These are phyloP conservation scores for Vicugna pacos DNA, from an alignment of 2,113 vertebrate genomes.

Conservation along the genomic window DNA sequence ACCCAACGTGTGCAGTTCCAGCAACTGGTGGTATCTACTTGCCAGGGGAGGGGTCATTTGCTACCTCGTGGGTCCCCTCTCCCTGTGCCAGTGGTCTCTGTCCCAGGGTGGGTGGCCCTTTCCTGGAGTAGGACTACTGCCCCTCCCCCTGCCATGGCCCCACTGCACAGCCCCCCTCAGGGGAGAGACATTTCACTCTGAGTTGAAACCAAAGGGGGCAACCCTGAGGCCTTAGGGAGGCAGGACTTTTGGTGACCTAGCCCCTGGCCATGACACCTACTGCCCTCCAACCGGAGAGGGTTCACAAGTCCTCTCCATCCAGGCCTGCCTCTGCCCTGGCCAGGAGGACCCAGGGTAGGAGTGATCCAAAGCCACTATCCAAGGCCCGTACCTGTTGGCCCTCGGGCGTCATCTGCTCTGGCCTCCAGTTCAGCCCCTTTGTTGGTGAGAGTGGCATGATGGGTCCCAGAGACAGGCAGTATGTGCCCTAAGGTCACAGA, in stretches of 20 bases:
- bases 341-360: not conserved
- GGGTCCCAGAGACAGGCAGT: not conserved
- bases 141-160: not conserved
- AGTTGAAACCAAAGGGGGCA: not conserved
- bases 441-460: not conserved
- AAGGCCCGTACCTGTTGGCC: not conserved
- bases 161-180: no score
- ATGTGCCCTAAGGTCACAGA: not conserved
- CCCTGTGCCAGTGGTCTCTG: not conserved
- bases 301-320: not conserved
- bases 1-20: fast-evolving
- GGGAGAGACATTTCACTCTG: not conserved
- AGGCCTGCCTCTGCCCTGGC: not conserved
- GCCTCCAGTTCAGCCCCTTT: not conserved
- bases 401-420: not conserved
- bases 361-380: not conserved
- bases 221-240: not conserved
- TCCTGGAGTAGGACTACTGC: not conserved
- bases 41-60: not conserved
- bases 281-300: not conserved
- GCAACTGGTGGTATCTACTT: not conserved
- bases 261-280: not conserved
- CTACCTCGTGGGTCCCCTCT: no score
- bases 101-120: not conserved
- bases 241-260: not conserved